Base-by-base conservation (phyloP, 2,888 invertebrate species). In the Coleophora flavipennella region DNA sequence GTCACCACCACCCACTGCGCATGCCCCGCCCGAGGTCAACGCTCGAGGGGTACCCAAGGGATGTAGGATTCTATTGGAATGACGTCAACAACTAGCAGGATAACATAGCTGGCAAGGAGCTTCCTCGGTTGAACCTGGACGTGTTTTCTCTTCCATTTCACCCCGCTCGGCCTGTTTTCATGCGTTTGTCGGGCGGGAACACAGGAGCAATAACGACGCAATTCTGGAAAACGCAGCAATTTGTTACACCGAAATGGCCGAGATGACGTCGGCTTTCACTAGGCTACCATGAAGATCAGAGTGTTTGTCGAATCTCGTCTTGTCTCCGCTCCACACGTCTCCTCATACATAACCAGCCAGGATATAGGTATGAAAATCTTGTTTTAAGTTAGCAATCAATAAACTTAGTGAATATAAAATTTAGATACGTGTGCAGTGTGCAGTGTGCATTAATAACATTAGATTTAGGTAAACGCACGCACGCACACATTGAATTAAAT, bases 1-100 rank as follows among this genome's bases (percentile, higher is more conserved):
- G 20, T 3, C 20, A 20, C 20, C 33, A 36, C 41, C 37, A 45
- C 39, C 29, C 37, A 45, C 38, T 27, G 44, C 48, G 49, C 53
- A 53, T 42, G 45, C 50, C 50, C 45, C 33, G 39, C 32, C 39
- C 44, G 51, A 57, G 67, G 58, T 67, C 62, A 67, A 62, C 45
- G 64, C 41, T 31, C 67, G 63, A 60, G 78, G 65, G 83, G 79
- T 76, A 75, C 79, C 75, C 69, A 66, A 75, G 78, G 83, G 81
- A 80, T 79, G 75, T 71, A 20, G 68, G 65, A 71, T 70, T 75
- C 75, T 72, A 73, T 80, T 79, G 74, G 75, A 77, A 80, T 85
- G 86, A 86, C 86, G 86, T 86, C 86, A 87, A 86, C 80, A 85
- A 78, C 67, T 78, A 86, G 48, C 77, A 86, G 85, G 85, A 70